Evolutionary conservation across 2,888 invertebrate genomes (phyloP), one percentile per base, ranked within the genome.

Genomic region (Hypercompe scribonia): DNA sequence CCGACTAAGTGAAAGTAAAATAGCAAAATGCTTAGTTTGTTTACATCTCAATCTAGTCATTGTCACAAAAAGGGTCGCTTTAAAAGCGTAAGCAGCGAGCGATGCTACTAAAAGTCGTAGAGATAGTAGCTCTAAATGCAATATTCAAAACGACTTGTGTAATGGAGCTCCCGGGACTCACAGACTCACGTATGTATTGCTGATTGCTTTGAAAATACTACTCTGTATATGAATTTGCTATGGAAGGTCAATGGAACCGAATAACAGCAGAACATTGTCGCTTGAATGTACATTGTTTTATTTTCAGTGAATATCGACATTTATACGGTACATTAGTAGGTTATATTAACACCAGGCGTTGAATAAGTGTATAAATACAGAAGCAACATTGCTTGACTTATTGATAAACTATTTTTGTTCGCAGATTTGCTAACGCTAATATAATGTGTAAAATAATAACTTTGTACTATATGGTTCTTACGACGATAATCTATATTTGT

Each of bases 91-190:
- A 61, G 76, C 76, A 74, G 73, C 72, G 74, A 76, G 70, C 69
- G 50, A 73, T 75, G 81, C 76, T 80, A 75, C 77, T 80, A 75
- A 82, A 77, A 83, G 82, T 86, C 81, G 82, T 84, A 83, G 80
- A 86, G 86, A 88, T 86, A 90, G 90, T 86, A 82, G 85, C 84
- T 84, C 85, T 91, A 90, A 92, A 94, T 95, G 93, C 90, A 94
- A 94, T 94, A 94, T 94, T 94, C 94, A 95, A 89, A 92, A 90
- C 90, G 90, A 88, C 87, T 70, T 88, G 87, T 81, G 88, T 86
- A 84, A 93, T 90, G 90, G 90, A 86, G 82, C 93, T 86, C 93
- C 81, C 75, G 92, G 91, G 93, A 91, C 88, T 77, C 78, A 81
- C 88, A 89, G 88, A 91, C 90, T 88, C 87, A 89, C 90, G 90